Percentiles rank a stretch among this genome's conserved stretches.
Conservation (phyloP, 2,797 vertebrate genomes). For the Siniperca undulata region DNA sequence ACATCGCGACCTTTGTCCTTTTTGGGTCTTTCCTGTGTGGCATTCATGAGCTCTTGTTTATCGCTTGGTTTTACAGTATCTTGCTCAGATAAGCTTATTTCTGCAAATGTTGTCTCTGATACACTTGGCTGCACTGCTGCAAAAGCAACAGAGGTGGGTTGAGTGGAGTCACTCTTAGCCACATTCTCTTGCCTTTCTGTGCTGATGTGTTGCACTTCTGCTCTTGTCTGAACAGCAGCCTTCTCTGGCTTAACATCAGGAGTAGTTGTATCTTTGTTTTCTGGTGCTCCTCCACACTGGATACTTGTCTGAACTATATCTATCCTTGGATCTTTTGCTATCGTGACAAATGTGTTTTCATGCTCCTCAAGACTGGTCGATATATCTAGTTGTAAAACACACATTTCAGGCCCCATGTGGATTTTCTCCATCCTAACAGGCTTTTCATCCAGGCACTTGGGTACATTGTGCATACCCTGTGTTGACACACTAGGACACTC, state of each 20-base stretch:
- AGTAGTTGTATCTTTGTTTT: background rate
- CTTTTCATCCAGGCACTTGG: background rate
- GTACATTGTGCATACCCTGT: background rate
- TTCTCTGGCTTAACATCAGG: background rate
- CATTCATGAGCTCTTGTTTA: background rate
- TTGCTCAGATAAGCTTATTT: constrained; percentile 7
- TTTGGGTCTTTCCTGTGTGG: background rate
- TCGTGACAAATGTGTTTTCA: constrained; percentile 7
- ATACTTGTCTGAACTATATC: constrained; percentile 20
- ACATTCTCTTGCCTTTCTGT: background rate
- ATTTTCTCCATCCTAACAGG: background rate
- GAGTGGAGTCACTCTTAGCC: background rate
- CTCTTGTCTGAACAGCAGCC: background rate
- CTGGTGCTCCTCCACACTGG: background rate
- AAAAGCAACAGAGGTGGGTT: background rate
- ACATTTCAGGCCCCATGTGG: constrained; percentile 4
- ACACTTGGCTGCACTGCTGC: background rate
- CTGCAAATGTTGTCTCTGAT: constrained; percentile 1
- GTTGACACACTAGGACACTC: background rate
- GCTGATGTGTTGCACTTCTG: background rate
- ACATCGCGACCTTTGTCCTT: background rate
- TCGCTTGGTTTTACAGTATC: background rate
- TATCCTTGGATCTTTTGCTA: constrained; percentile 10
- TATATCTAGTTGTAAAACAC: constrained; percentile 32
- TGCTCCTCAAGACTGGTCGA: background rate